Percentiles rank a stretch among this genome's conserved stretches.
phyloP scores from a whole-genome alignment of 2,888 invertebrate genomes.

The Chymomyza procnemis region DNA sequence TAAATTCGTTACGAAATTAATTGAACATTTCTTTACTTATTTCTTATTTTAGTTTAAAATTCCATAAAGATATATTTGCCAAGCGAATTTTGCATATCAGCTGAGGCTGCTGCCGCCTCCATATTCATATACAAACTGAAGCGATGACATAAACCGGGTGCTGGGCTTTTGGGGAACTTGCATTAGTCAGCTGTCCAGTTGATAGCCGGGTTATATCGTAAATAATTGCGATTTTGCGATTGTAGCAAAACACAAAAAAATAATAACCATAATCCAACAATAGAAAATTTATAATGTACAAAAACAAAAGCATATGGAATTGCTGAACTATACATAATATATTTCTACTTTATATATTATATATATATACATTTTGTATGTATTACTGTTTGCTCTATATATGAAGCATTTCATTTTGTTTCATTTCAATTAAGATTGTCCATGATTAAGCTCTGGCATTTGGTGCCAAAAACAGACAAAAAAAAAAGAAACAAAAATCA shows the following conservation, averaged over 20 bases:
- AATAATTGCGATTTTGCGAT: neutral
- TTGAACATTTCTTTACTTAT: neutral
- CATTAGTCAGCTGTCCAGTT: neutral
- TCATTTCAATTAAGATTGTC: slow-evolving; percentile 1
- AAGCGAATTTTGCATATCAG: neutral
- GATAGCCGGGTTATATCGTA: neutral
- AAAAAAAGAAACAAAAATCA: neutral
- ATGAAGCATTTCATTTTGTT: neutral
- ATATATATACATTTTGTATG: neutral
- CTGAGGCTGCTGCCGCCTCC: too few relatives aligned
- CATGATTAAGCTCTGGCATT: neutral
- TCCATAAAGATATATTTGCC: neutral
- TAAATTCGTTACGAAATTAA: neutral
- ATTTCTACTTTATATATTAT: neutral
- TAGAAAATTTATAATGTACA: neutral
- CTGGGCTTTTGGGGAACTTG: neutral
- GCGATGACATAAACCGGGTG: neutral
- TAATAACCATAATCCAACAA: neutral
- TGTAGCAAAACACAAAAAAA: neutral
- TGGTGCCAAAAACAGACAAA: neutral
- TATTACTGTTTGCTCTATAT: neutral
- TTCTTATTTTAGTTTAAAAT: neutral
- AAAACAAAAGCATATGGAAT: neutral
- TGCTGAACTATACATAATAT: neutral
- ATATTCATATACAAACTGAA: neutral